Percentiles rank a stretch among this genome's conserved stretches.
Conservation (phyloP, 1,140 invertebrate species). For the Cydia fagiglandana region DNA sequence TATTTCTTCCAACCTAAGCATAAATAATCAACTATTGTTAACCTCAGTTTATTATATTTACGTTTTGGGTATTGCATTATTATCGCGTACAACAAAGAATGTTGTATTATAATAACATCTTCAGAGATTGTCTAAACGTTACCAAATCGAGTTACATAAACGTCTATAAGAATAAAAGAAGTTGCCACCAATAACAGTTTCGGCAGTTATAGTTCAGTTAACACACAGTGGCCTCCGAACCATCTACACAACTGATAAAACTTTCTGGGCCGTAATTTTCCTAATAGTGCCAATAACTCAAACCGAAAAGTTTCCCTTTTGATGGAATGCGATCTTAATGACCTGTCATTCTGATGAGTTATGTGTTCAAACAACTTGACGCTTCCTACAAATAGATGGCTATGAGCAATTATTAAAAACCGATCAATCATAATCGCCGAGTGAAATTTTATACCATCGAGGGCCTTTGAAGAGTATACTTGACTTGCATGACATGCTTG, state of each 20-base stretch:
- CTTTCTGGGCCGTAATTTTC: slow-evolving; percentile 21
- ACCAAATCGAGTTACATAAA: slow-evolving; percentile 15
- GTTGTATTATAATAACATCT: background rate
- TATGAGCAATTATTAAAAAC: slow-evolving; percentile 39
- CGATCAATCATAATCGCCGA: slow-evolving; percentile 40
- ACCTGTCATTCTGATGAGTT: slow-evolving; percentile 33
- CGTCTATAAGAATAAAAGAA: background rate
- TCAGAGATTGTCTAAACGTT: background rate
- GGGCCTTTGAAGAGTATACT: slow-evolving; percentile 34
- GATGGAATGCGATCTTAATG: slow-evolving; percentile 33
- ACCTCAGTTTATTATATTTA: background rate
- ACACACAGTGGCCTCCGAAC: slow-evolving; percentile 19
- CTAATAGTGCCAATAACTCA: slow-evolving; percentile 30
- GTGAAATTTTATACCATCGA: slow-evolving; percentile 37
- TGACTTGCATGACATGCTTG: slow-evolving; percentile 19
- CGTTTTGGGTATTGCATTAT: background rate
- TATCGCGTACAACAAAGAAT: background rate
- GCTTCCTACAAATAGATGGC: slow-evolving; percentile 49
- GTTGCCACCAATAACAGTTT: slow-evolving; percentile 1
- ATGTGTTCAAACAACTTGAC: slow-evolving; percentile 37
- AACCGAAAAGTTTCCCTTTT: slow-evolving; percentile 32
- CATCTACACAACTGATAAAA: slow-evolving; percentile 7
- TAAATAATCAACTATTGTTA: background rate
- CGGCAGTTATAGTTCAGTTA: background rate
- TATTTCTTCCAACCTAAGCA: no score